These are phyloP conservation scores for Nothoprocta perdicaria DNA, from an alignment of 2,113 vertebrate genomes.

Conservation along the genomic window DNA sequence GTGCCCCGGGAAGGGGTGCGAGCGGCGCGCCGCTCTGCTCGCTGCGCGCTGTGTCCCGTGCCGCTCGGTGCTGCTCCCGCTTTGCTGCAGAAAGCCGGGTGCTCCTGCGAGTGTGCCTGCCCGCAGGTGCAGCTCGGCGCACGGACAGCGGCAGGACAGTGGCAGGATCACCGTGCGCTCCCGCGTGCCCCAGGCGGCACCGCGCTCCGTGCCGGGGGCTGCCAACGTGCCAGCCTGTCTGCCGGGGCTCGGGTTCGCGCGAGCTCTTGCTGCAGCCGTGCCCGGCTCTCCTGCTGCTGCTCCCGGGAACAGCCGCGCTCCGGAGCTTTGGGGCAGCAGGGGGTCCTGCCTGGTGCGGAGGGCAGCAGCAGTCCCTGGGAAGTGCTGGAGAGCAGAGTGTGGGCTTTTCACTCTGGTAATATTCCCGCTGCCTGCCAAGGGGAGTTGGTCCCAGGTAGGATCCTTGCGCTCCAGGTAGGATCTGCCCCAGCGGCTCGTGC, in stretches of 20 bases:
- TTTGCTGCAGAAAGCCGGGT: too few species aligned
- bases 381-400: background rate
- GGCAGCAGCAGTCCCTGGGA: background rate
- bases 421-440: accelerated
- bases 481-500: background rate
- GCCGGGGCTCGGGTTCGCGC: accelerated
- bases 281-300: background rate
- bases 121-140: too few species aligned
- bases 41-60: background rate
- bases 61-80: too few species aligned
- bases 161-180: too few species aligned
- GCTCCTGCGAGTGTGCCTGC: too few species aligned
- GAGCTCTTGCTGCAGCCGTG: background rate
- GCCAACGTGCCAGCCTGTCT: background rate
- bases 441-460: background rate
- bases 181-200: too few species aligned
- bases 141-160: background rate
- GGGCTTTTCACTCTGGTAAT: background rate
- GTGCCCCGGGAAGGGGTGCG: accelerated
- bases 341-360: accelerated
- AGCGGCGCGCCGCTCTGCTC: accelerated
- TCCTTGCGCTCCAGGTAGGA: background rate
- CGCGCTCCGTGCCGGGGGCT: too few species aligned
- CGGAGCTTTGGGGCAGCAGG: background rate
- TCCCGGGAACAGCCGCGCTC: accelerated